These are phyloP conservation scores for Resseliella maxima DNA, from an alignment of 2,888 invertebrate species.

Conservation along the genomic window DNA sequence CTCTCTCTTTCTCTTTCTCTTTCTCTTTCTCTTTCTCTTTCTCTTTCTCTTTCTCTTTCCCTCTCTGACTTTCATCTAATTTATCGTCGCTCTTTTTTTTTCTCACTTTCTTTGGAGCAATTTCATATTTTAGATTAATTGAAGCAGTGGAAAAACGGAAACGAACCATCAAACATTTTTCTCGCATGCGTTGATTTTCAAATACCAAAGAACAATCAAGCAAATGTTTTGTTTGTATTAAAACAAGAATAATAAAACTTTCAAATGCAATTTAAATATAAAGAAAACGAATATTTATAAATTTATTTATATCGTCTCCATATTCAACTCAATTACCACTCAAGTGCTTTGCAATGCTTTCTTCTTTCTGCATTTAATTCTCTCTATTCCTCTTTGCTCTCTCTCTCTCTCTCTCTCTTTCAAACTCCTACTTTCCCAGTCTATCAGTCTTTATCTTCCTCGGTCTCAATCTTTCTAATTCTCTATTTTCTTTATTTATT, in stretches of 20 bases:
- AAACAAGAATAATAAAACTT: not conserved
- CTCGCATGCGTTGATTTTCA: not conserved
- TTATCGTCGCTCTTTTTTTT: too few species aligned
- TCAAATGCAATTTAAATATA: conserved; percentile 23
- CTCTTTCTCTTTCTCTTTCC: too few species aligned
- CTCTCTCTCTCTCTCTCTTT: too few species aligned
- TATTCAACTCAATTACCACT: too few species aligned
- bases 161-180: not conserved
- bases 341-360: too few species aligned
- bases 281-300: conserved; percentile 24
- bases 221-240: not conserved
- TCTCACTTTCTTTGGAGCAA: not conserved
- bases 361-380: too few species aligned
- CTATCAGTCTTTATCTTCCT: too few species aligned
- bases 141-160: not conserved
- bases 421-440: too few species aligned
- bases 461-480: too few species aligned
- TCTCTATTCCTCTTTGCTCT: too few species aligned
- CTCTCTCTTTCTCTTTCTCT: not conserved
- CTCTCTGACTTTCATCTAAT: not conserved
- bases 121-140: not conserved
- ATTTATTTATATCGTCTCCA: conserved; percentile 11
- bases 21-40: not conserved
- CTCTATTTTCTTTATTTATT: too few species aligned
- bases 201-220: not conserved